Evolutionary conservation across 2,113 vertebrate genomes (phyloP).

Genomic region (Isichthys henryi): DNA sequence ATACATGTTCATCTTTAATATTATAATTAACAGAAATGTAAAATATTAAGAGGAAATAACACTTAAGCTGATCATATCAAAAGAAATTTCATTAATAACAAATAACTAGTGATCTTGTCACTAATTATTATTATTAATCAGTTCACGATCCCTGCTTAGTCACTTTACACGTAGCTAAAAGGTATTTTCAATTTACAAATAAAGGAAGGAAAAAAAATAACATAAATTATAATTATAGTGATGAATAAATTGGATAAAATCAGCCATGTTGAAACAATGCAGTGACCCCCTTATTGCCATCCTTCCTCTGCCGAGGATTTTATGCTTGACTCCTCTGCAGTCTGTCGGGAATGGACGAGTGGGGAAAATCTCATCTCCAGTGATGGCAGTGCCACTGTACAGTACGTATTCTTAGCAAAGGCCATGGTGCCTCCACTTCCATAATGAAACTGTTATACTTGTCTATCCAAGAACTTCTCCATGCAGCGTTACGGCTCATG

Average conservation of each 20-base stretch:
- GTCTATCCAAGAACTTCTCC: conserved; percentile 1
- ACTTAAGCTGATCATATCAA: not conserved
- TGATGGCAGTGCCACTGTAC: not conserved
- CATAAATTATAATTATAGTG: not conserved
- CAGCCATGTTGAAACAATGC: not conserved
- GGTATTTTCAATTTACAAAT: not conserved
- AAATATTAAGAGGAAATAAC: not conserved
- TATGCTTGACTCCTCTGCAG: not conserved
- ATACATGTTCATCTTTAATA: not conserved
- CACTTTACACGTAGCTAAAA: not conserved
- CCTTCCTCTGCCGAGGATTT: not conserved
- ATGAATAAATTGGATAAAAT: not conserved
- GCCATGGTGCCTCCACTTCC: too few species aligned
- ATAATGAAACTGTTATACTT: conserved; percentile 3
- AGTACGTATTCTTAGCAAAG: not conserved
- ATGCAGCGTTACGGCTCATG: not conserved
- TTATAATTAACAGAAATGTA: not conserved
- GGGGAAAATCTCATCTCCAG: not conserved
- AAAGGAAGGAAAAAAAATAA: not conserved
- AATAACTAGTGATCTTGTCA: not conserved
- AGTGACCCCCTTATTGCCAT: not conserved
- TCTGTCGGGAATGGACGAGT: not conserved
- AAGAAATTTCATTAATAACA: not conserved
- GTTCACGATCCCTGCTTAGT: not conserved
- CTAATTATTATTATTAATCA: not conserved